Evolutionary conservation across 1,140 invertebrate species (phyloP).

Genomic region (Drosophila lacertosa): DNA sequence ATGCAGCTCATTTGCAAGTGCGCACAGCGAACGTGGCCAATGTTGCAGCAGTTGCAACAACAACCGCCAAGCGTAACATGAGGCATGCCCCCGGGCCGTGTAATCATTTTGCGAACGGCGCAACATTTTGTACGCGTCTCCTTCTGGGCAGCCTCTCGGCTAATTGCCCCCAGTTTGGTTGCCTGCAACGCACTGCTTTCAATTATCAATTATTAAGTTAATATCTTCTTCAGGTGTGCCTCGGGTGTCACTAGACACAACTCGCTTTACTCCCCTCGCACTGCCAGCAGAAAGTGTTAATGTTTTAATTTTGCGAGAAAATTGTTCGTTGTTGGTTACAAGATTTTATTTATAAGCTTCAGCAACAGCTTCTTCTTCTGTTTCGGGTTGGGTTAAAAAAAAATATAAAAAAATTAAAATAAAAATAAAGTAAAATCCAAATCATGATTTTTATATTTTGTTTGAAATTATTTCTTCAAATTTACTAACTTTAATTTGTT

Average conservation of each 20-base stretch:
- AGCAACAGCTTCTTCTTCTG: too few species aligned
- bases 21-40: slow-evolving; percentile 21
- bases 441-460: too few species aligned
- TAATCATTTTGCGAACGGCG: slow-evolving; percentile 62
- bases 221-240: slow-evolving; percentile 68
- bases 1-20: slow-evolving; percentile 78
- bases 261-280: not conserved
- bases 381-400: too few species aligned
- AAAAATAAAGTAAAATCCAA: too few species aligned
- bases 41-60: slow-evolving; percentile 16
- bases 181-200: slow-evolving; percentile 59
- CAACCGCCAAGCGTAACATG: slow-evolving; percentile 46
- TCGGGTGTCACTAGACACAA: slow-evolving; percentile 42
- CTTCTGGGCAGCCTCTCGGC: slow-evolving; percentile 49
- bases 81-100: slow-evolving; percentile 51
- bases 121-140: slow-evolving; percentile 21
- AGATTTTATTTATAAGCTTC: not conserved
- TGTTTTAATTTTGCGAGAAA: slow-evolving; percentile 62
- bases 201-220: slow-evolving; percentile 80
- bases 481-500: too few species aligned
- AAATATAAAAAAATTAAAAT: too few species aligned
- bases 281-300: slow-evolving; percentile 52
- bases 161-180: not conserved
- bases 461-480: too few species aligned
- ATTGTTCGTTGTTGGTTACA: slow-evolving; percentile 14